Conservation (phyloP, 2,797 vertebrate species). For the Darevskia mixta region DNA sequence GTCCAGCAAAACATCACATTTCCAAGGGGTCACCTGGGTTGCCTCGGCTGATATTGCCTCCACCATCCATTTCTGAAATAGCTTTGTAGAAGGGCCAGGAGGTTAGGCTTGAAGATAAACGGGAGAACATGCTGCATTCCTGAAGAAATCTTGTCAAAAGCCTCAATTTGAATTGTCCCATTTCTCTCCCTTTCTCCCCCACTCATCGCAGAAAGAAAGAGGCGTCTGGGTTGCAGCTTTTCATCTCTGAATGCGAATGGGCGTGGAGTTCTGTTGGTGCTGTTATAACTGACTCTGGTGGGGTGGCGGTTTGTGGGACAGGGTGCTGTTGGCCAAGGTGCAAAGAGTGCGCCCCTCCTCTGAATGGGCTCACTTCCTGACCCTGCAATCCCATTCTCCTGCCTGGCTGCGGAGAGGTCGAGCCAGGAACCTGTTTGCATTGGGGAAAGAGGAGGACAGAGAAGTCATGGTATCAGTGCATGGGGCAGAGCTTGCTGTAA, state of each 20-base stretch:
- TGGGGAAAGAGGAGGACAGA: too few species aligned
- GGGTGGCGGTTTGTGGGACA: too few species aligned
- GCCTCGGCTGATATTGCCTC: conserved; percentile 26
- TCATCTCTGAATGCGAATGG: conserved; percentile 5
- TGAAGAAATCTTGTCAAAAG: conserved; percentile 51
- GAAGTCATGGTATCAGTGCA: too few species aligned
- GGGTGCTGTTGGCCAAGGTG: too few species aligned
- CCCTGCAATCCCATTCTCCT: too few species aligned
- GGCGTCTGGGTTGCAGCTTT: background rate
- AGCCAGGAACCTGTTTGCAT: too few species aligned
- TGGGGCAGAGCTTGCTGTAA: too few species aligned
- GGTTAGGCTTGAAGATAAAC: conserved; percentile 63
- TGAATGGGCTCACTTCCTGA: too few species aligned
- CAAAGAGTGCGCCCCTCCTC: too few species aligned
- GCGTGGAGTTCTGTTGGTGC: background rate
- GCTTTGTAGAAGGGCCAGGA: conserved; percentile 48
- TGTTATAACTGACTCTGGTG: too few species aligned
- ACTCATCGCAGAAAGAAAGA: conserved; percentile 35
- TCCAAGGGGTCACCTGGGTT: background rate
- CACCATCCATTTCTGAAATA: conserved; percentile 57
- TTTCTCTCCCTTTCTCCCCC: conserved; percentile 22
- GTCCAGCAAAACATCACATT: conserved; percentile 41
- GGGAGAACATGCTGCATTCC: conserved; percentile 43
- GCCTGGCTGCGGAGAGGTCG: too few species aligned
- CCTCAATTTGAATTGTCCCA: background rate